Evolutionary conservation across 30 jellyfish, hydroid and myxozoan species (phyloP).

Genomic region (Aurelia coerulea): DNA sequence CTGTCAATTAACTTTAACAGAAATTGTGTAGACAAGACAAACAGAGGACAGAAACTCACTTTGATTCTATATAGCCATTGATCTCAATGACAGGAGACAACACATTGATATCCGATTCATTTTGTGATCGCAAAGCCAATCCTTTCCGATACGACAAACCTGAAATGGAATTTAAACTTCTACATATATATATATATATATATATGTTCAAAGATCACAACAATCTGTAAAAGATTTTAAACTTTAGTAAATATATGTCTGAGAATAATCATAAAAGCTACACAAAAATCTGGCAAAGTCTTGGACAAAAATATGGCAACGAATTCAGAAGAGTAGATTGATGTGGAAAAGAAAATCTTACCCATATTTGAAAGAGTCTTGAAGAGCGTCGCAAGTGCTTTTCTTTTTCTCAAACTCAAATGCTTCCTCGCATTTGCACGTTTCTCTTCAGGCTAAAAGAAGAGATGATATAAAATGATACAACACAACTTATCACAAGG

Average conservation of each 20-base stretch:
- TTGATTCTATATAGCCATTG: neutral
- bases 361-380: slow-evolving; percentile 74
- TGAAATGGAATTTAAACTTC: neutral
- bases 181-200: neutral
- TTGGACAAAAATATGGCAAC: too few relatives aligned
- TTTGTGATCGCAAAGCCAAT: slow-evolving; percentile 23
- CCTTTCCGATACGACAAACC: slow-evolving; percentile 96
- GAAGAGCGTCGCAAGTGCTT: slow-evolving; percentile 74
- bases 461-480: neutral
- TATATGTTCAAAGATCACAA: too few relatives aligned
- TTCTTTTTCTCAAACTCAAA: slow-evolving; percentile 77
- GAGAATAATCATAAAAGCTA: too few relatives aligned
- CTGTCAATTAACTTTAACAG: too few relatives aligned
- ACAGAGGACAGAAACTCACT: too few relatives aligned
- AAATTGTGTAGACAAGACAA: too few relatives aligned
- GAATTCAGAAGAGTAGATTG: too few relatives aligned
- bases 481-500: neutral
- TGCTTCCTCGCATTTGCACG: slow-evolving; percentile 77
- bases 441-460: slow-evolving; percentile 77
- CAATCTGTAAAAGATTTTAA: too few relatives aligned
- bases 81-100: slow-evolving; percentile 35
- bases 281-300: too few relatives aligned
- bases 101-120: slow-evolving; percentile 33
- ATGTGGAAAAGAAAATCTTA: slow-evolving; percentile 1
- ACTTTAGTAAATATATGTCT: too few relatives aligned